Evolutionary conservation across 2,797 vertebrate genomes (phyloP).

Genomic region (Prionace glauca): DNA sequence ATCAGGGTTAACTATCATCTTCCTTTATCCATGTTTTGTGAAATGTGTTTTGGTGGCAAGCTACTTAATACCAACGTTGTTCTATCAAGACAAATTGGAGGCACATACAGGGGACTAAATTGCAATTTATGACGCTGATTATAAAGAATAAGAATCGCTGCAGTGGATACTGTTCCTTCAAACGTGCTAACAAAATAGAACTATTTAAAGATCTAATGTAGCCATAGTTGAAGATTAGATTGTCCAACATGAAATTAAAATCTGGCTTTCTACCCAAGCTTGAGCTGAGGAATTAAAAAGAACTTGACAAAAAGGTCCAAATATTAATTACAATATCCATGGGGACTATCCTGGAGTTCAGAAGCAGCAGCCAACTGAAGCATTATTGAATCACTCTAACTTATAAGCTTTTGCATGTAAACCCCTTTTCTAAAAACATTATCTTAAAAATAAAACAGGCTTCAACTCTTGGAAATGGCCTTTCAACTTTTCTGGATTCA

Average conservation of each 20-base stretch:
- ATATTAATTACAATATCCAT: conserved; percentile 32
- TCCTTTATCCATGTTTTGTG: not conserved
- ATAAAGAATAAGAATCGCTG: not conserved
- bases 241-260: not conserved
- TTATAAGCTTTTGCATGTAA: conserved; percentile 3
- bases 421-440: not conserved
- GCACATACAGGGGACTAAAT: not conserved
- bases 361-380: not conserved
- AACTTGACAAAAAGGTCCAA: conserved; percentile 31
- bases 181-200: conserved; percentile 24
- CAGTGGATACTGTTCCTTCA: not conserved
- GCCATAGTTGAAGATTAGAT: not conserved
- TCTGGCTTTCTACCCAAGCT: conserved; percentile 4
- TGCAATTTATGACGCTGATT: conserved; percentile 7
- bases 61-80: not conserved
- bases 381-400: conserved; percentile 24
- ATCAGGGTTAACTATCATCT: not conserved
- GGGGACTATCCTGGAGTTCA: conserved; percentile 27
- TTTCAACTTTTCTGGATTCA: conserved; percentile 19
- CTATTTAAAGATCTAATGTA: not conserved
- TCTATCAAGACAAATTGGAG: conserved; percentile 20
- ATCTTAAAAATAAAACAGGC: conserved; percentile 13
- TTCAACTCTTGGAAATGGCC: not conserved
- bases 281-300: conserved; percentile 8
- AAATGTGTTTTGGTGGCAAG: not conserved